Conservation (phyloP, 1,140 invertebrate genomes). For the Temnothorax nylanderi region DNA sequence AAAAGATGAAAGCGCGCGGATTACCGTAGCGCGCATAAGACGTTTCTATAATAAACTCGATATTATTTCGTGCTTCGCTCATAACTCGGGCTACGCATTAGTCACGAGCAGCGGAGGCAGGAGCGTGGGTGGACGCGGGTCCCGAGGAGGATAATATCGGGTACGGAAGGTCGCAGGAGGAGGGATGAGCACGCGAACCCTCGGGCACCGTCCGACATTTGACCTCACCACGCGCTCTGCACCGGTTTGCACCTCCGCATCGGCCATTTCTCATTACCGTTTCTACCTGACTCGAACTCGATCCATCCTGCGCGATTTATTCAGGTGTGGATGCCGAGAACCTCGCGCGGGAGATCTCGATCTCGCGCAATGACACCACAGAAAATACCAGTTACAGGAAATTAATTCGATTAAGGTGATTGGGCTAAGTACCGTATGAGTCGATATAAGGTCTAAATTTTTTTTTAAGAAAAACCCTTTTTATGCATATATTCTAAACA, state of each 20-base stretch:
- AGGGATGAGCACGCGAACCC: conserved; percentile 83
- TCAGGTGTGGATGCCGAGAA: conserved; percentile 45
- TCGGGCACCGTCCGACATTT: conserved; percentile 84
- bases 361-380: background rate
- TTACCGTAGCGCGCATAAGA: background rate
- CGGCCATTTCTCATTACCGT: conserved; percentile 59
- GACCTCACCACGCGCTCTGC: conserved; percentile 82
- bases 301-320: conserved; percentile 55
- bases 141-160: conserved; percentile 60
- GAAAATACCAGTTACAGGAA: background rate
- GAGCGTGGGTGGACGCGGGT: conserved; percentile 65
- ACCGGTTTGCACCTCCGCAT: conserved; percentile 69
- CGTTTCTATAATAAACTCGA: conserved; percentile 34
- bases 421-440: too few relatives aligned
- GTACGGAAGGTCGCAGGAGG: conserved; percentile 60
- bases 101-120: conserved; percentile 61
- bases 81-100: conserved; percentile 49
- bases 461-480: too few relatives aligned
- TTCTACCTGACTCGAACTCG: conserved; percentile 64
- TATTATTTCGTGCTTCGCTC: conserved; percentile 47
- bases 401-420: background rate
- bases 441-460: too few relatives aligned
- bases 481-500: too few relatives aligned
- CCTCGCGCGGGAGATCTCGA: background rate
- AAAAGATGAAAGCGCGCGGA: background rate